These are phyloP conservation scores for Tetranychus piercei DNA, from an alignment of 2,888 invertebrate genomes.

Conservation along the genomic window DNA sequence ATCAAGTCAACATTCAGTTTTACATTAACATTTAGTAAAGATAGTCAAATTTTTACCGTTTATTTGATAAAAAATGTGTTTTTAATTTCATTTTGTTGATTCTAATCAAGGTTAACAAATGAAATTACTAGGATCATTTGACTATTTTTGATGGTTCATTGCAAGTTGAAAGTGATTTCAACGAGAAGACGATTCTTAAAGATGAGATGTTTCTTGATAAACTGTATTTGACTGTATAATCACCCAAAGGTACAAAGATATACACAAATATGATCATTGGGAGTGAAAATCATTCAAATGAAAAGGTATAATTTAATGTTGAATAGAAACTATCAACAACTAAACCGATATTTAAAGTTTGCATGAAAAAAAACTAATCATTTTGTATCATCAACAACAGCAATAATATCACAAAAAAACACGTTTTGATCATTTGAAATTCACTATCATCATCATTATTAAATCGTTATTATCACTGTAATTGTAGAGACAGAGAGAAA, in stretches of 20 bases:
- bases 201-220: too few species aligned
- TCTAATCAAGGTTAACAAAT: too few species aligned
- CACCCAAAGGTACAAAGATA: neutral
- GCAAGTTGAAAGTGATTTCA: too few species aligned
- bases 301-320: conserved; percentile 1
- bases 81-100: too few species aligned
- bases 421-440: neutral
- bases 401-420: neutral
- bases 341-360: neutral
- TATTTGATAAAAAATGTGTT: too few species aligned
- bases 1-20: too few species aligned
- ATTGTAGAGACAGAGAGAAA: neutral
- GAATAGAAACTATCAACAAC: neutral
- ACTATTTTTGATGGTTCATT: too few species aligned
- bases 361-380: neutral
- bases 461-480: neutral
- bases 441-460: neutral
- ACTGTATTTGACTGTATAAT: too few species aligned
- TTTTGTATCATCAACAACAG: neutral
- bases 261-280: neutral
- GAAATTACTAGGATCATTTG: too few species aligned
- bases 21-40: too few species aligned
- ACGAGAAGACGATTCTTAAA: too few species aligned
- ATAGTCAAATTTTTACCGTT: too few species aligned
- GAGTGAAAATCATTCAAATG: neutral